Conservation (phyloP, 2,888 invertebrate species). For the Chelonus formosanus region DNA sequence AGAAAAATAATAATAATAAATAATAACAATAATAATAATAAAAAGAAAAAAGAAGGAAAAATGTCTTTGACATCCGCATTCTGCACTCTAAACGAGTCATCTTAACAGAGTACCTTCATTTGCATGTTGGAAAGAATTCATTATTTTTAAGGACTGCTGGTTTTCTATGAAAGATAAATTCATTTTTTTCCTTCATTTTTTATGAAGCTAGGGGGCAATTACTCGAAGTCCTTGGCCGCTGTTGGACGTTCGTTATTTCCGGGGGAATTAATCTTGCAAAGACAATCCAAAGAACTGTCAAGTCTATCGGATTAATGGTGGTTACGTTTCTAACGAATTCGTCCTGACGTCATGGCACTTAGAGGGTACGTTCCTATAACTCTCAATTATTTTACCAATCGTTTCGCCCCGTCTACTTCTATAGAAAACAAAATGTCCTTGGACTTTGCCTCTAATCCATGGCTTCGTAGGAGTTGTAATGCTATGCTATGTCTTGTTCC, state of each 20-base stretch:
- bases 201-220: constrained; percentile 24
- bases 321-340: constrained; percentile 46
- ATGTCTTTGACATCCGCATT: constrained; percentile 8
- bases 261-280: constrained; percentile 41
- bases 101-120: constrained; percentile 29
- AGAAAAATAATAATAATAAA: too few species aligned
- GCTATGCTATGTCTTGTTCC: constrained; percentile 21
- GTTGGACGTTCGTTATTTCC: constrained; percentile 42
- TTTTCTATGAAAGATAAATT: constrained; percentile 23
- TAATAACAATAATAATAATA: too few species aligned
- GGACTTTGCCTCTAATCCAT: constrained; percentile 54
- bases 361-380: constrained; percentile 9
- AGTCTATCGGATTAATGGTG: constrained; percentile 47
- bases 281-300: constrained; percentile 41
- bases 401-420: constrained; percentile 5
- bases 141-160: constrained; percentile 34
- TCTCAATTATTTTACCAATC: constrained; percentile 28
- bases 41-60: constrained; percentile 5
- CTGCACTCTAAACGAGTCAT: constrained; percentile 17
- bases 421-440: constrained; percentile 34
- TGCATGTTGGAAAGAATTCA: constrained; percentile 31
- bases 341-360: constrained; percentile 41
- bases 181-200: constrained; percentile 20
- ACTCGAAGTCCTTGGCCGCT: constrained; percentile 37
- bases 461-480: constrained; percentile 3